Base-by-base conservation (phyloP, 2,888 invertebrate species). In the Caenorhabditis japonica region DNA sequence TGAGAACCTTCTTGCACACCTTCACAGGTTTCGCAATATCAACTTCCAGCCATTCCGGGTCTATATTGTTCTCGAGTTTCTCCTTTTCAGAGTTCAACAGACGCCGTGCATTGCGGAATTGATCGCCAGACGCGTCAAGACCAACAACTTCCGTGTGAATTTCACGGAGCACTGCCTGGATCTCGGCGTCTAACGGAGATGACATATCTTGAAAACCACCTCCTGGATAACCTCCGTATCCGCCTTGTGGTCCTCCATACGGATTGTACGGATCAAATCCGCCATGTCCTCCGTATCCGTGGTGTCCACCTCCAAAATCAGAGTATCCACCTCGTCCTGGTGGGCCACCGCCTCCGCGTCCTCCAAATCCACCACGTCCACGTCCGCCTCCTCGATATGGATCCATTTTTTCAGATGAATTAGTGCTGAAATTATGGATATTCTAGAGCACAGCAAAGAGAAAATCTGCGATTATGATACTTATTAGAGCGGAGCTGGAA, bases 41-140 rank as follows among this genome's bases (percentile, higher is more conserved):
- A 2, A 87, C 85, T 64, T 87, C 87, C 4, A 87, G 59, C 85
- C 86, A 87, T 61, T 87, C 87, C 12, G 87, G 87, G 53, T 87
- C 87, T 25, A 83, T 82, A 47, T 77, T 80, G 61, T 83, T 83
- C 56, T 85, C 84, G 34, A 87, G 62, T 7, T 77, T 76, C 10
- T 82, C 84, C 8, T 80, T 79, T 71, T 87, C 58, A 10, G 61
- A 53, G 12, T 53, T 75, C n/a, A 86, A 62, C 21, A 86, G 71
- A n/a, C 86, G 74, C 33, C 79, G 73, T 0, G 85, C 85, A 46
- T 86, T 86, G 36, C 84, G 79, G 59, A 84, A 86, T 64, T 85
- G 84, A 13, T 83, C 83, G 12, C 83, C 84, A 43, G 77, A 84
- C 17, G 75, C 46, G 5, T 87, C 85, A 27, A 86, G 60, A 7